Conservation (phyloP, 2,888 invertebrate genomes). For the Metellina segmentata region DNA sequence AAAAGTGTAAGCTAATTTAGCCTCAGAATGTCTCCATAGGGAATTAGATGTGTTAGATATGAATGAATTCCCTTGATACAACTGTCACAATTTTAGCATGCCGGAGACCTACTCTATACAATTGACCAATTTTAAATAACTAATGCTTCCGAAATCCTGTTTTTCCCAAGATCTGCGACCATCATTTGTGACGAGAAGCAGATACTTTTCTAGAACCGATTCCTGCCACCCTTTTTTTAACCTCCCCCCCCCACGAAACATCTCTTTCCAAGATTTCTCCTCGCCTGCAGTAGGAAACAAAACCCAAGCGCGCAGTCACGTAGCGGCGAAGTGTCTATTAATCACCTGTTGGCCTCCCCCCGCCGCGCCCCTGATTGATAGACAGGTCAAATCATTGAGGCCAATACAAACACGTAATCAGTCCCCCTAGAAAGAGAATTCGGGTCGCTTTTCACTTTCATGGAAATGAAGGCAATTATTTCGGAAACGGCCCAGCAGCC, state of each 20-base stretch:
- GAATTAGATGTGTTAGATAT: no score
- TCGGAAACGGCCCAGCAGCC: slow-evolving; percentile 33
- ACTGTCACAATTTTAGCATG: no score
- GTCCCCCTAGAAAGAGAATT: slow-evolving; percentile 20
- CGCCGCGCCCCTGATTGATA: slow-evolving; percentile 38
- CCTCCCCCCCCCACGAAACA: background rate
- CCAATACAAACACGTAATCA: slow-evolving; percentile 67
- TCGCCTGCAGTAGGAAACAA: background rate
- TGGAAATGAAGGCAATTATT: slow-evolving; percentile 60
- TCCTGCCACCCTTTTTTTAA: no score
- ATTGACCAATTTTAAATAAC: no score
- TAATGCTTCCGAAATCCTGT: no score
- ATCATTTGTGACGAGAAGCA: no score
- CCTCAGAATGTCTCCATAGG: no score
- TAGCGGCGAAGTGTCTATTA: slow-evolving; percentile 22
- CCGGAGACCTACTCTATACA: no score
- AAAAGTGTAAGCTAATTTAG: no score
- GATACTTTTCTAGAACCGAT: no score
- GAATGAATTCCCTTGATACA: no score
- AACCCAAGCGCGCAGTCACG: slow-evolving; percentile 29
- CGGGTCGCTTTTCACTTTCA: slow-evolving; percentile 54
- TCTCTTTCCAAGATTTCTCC: background rate
- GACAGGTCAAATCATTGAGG: slow-evolving; percentile 69
- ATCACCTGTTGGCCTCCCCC: slow-evolving; percentile 22
- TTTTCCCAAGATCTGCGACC: no score